phyloP scores from a whole-genome alignment of 2,797 vertebrate genomes.

The Taeniopygia guttata region DNA sequence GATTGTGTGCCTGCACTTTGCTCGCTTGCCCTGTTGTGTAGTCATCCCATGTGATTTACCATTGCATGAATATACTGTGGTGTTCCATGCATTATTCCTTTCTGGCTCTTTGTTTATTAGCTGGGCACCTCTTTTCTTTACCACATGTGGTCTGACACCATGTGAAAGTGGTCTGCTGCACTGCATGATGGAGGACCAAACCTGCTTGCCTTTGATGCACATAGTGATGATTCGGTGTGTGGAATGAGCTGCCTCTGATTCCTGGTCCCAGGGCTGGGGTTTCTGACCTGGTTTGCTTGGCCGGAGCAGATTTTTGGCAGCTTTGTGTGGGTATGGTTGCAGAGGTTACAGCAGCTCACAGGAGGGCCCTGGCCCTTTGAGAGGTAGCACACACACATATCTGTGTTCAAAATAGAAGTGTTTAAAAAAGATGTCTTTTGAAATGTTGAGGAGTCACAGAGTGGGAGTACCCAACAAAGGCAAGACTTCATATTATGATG shows the following conservation, averaged over 20 bases:
- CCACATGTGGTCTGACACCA: not conserved
- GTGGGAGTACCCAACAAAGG: not conserved
- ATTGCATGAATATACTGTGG: not conserved
- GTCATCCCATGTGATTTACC: not conserved
- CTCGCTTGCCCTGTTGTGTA: not conserved
- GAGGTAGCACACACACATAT: not conserved
- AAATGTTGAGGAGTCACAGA: not conserved
- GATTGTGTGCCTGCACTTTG: not conserved
- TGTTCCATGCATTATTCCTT: not conserved
- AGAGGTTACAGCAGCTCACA: not conserved
- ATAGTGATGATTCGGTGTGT: not conserved
- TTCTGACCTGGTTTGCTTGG: not conserved
- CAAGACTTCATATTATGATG: not conserved
- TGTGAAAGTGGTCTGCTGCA: not conserved
- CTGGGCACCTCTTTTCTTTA: not conserved
- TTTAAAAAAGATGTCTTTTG: not conserved
- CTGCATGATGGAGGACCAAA: not conserved
- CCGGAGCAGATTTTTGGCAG: not conserved
- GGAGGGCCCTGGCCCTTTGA: not conserved
- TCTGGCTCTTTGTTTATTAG: conserved; percentile 2
- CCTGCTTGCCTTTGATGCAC: not conserved
- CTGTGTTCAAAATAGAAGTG: not conserved
- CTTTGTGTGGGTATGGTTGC: not conserved
- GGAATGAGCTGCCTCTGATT: not conserved
- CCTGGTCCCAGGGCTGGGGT: not conserved